These are phyloP conservation scores for Paramisgurnus dabryanus DNA, from an alignment of 2,113 vertebrate genomes.

Conservation along the genomic window DNA sequence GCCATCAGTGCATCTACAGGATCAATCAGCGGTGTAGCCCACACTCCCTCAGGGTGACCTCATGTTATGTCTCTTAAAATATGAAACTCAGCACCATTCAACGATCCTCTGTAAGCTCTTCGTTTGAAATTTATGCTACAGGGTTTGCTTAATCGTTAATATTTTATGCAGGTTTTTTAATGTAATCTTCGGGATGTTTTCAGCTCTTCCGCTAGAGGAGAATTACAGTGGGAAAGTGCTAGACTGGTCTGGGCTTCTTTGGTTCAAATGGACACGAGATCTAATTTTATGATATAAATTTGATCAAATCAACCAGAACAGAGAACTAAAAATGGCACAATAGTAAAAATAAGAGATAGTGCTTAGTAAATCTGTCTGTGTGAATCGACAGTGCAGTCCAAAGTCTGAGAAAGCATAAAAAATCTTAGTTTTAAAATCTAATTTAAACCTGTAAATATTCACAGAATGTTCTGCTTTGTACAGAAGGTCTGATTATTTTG, in stretches of 20 bases:
- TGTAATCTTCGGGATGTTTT: not conserved
- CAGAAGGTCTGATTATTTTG: too few relatives aligned
- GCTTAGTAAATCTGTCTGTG: too few relatives aligned
- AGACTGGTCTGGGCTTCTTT: not conserved
- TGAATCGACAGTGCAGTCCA: too few relatives aligned
- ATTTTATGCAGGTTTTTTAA: not conserved
- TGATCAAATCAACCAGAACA: not conserved
- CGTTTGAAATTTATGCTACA: not conserved
- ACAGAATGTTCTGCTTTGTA: too few relatives aligned
- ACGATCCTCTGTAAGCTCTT: not conserved
- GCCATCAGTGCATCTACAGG: not conserved
- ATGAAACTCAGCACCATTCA: constrained; percentile 17
- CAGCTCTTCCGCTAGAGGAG: not conserved
- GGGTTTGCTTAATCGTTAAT: constrained; percentile 25
- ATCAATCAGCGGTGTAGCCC: constrained; percentile 15
- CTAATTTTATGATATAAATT: constrained; percentile 23
- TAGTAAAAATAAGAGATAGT: not conserved
- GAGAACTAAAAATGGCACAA: not conserved
- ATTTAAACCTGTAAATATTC: too few relatives aligned
- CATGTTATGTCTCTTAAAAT: constrained; percentile 21
- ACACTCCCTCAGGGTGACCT: constrained; percentile 24
- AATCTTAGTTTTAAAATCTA: too few relatives aligned
- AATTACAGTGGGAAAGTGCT: constrained; percentile 1
- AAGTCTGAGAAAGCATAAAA: too few relatives aligned
- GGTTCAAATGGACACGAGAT: not conserved